Percentiles rank a stretch among this genome's conserved stretches.
These are phyloP conservation scores for Thaleichthys pacificus DNA, from an alignment of 2,797 vertebrate genomes.

Conservation along the genomic window DNA sequence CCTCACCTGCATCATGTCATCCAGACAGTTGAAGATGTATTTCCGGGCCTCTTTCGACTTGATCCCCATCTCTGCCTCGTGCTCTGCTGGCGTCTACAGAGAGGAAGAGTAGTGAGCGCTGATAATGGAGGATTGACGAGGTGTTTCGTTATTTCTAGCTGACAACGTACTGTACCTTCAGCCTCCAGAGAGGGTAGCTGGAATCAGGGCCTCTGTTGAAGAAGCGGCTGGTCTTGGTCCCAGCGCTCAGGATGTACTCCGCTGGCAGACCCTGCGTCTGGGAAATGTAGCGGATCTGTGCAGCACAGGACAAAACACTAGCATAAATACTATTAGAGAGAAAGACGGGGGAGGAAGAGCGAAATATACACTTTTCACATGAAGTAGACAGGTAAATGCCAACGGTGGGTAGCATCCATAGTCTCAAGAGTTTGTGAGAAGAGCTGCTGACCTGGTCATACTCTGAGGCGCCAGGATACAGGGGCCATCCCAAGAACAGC, in stretches of 20 bases:
- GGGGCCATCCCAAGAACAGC: constrained; percentile 95
- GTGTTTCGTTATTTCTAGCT: neutral
- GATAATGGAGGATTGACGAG: neutral
- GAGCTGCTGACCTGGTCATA: constrained; percentile 89
- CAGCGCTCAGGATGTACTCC: constrained; percentile 95
- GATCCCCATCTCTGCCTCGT: constrained; percentile 94
- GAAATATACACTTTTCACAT: neutral
- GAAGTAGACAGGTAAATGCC: neutral
- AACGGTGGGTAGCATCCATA: neutral
- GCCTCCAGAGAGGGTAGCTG: constrained; percentile 95
- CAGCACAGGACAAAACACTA: neutral
- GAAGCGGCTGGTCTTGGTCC: constrained; percentile 97
- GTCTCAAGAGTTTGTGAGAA: neutral
- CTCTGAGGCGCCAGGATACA: constrained; percentile 96
- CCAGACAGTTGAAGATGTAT: constrained; percentile 98
- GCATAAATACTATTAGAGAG: neutral
- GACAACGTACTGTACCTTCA: constrained; percentile 80
- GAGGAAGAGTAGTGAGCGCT: neutral
- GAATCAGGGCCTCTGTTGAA: constrained; percentile 96
- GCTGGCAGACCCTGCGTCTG: constrained; percentile 98
- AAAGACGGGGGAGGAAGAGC: neutral
- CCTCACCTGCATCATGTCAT: constrained; percentile 97
- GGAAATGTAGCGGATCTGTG: constrained; percentile 96
- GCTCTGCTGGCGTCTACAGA: constrained; percentile 88
- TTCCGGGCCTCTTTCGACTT: constrained; percentile 98